These are phyloP conservation scores for Mythimna ferrago DNA, from an alignment of 2,888 invertebrate species.

Conservation along the genomic window DNA sequence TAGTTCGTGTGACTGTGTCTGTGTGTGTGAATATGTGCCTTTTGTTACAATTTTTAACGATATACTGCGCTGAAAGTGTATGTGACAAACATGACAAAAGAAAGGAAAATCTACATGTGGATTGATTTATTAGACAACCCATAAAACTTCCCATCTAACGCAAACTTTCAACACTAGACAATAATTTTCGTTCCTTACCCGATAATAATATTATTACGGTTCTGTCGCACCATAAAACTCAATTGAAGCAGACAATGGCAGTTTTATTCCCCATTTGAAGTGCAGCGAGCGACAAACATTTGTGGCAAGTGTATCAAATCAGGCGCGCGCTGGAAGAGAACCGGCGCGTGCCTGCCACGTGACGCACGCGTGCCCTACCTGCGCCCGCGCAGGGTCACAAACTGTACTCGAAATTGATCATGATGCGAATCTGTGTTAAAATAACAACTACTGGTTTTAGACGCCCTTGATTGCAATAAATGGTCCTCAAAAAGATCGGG, in stretches of 20 bases:
- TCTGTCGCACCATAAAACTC: conserved; percentile 72
- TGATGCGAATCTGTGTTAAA: conserved; percentile 60
- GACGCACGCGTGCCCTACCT: conserved; percentile 80
- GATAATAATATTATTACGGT: conserved; percentile 78
- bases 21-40: neutral
- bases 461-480: conserved; percentile 44
- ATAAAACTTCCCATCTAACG: conserved; percentile 15
- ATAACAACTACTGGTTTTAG: conserved; percentile 59
- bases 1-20: too few relatives aligned
- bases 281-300: conserved; percentile 76
- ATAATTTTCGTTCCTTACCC: conserved; percentile 57
- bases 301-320: conserved; percentile 87
- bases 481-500: conserved; percentile 39
- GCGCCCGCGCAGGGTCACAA: conserved; percentile 65
- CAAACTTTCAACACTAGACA: conserved; percentile 39
- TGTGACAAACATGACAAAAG: neutral
- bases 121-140: conserved; percentile 4
- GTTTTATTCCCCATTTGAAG: conserved; percentile 78
- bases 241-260: conserved; percentile 76
- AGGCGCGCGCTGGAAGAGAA: conserved; percentile 62
- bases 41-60: neutral
- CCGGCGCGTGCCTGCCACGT: conserved; percentile 73
- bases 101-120: neutral
- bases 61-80: too few relatives aligned
- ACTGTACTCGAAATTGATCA: conserved; percentile 49